Percentiles rank a stretch among this genome's conserved stretches.
These are phyloP conservation scores for Scolopax bukidnonensis DNA, from an alignment of 2,797 vertebrate genomes.

Conservation along the genomic window DNA sequence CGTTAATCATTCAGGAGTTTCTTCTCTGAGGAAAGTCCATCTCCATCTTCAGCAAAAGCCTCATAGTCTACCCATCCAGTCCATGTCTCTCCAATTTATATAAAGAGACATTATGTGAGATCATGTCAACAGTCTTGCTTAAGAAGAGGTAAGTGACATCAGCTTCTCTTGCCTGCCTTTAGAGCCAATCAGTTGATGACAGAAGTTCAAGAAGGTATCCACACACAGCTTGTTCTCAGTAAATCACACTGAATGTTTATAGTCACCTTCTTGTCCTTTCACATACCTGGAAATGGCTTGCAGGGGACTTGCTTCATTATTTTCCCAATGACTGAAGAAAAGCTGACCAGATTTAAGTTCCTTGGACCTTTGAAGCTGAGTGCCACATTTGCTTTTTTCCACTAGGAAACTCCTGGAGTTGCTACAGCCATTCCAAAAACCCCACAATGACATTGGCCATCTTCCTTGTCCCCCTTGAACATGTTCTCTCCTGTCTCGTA, in stretches of 20 bases:
- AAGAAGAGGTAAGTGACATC: background rate
- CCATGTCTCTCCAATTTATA: background rate
- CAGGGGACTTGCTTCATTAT: background rate
- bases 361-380: background rate
- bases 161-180: background rate
- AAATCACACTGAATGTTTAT: background rate
- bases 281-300: accelerated
- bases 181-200: background rate
- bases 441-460: accelerated
- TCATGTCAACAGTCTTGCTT: background rate
- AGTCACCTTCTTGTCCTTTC: background rate
- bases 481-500: background rate
- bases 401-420: background rate
- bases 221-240: background rate
- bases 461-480: background rate
- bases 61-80: background rate
- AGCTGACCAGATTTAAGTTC: background rate
- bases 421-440: background rate
- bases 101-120: background rate
- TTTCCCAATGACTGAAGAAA: background rate
- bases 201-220: background rate
- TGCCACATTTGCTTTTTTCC: background rate
- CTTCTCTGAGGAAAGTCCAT: background rate
- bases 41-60: background rate
- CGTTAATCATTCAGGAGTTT: background rate